Evolutionary conservation across 2,888 invertebrate species (phyloP).

Genomic region (Andrena bucephala): DNA sequence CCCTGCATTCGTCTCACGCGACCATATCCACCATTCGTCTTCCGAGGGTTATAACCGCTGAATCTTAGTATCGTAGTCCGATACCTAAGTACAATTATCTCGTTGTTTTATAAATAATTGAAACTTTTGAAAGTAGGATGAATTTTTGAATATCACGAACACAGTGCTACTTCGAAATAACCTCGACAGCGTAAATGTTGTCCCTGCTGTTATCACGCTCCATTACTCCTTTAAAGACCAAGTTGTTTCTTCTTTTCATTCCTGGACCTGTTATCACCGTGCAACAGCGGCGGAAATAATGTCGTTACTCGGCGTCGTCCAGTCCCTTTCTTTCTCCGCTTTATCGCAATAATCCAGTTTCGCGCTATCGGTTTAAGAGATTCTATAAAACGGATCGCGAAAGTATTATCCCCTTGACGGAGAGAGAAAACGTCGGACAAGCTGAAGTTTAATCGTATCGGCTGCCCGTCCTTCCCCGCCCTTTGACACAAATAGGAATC

Average conservation of each 20-base stretch:
- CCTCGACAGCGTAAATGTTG: neutral
- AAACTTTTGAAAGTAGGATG: too few relatives aligned
- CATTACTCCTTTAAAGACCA: neutral
- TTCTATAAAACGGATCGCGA: conserved; percentile 31
- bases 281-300: neutral
- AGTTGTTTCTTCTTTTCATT: neutral
- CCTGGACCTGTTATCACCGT: neutral
- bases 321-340: conserved; percentile 4
- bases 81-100: too few relatives aligned
- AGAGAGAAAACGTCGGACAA: neutral
- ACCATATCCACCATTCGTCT: too few relatives aligned
- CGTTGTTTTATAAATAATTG: too few relatives aligned
- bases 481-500: neutral
- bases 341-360: conserved; percentile 23
- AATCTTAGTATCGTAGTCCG: too few relatives aligned
- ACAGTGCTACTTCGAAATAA: neutral
- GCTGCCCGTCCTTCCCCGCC: neutral
- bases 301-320: neutral
- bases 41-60: too few relatives aligned
- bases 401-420: conserved; percentile 29
- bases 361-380: conserved; percentile 22
- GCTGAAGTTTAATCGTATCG: neutral
- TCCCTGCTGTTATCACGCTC: neutral
- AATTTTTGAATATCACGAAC: too few relatives aligned
- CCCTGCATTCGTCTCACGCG: too few relatives aligned